Conservation (phyloP, 2,113 vertebrate genomes). For the Myotis brandtii region DNA sequence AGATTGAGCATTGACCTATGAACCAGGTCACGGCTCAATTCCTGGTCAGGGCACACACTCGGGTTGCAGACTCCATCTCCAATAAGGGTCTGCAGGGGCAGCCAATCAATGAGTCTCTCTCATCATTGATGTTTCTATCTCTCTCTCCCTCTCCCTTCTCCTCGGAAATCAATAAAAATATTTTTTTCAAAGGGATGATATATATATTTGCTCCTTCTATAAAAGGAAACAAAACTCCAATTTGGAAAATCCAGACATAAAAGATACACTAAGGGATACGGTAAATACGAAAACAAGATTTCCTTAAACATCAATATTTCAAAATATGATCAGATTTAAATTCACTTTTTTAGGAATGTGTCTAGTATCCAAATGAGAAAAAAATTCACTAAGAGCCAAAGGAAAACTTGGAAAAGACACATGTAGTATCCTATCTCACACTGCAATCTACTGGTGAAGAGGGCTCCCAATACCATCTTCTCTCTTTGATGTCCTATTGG, state of each 20-base stretch:
- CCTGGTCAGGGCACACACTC: too few relatives aligned
- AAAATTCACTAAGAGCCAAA: constrained; percentile 24
- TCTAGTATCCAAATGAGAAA: constrained; percentile 2
- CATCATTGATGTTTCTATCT: too few relatives aligned
- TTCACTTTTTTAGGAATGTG: background rate
- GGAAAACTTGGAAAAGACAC: background rate
- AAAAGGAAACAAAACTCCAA: constrained; percentile 42
- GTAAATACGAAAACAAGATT: constrained; percentile 27
- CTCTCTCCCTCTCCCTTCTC: too few relatives aligned
- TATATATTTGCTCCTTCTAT: background rate
- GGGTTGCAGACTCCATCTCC: too few relatives aligned
- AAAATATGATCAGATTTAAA: constrained; percentile 41
- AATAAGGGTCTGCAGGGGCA: too few relatives aligned
- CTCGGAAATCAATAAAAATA: too few relatives aligned
- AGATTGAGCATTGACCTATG: too few relatives aligned
- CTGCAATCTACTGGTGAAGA: background rate
- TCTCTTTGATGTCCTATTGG: background rate
- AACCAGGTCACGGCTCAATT: too few relatives aligned
- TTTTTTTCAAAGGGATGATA: background rate
- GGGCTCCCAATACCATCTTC: background rate
- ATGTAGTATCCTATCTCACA: background rate
- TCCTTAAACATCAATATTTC: constrained; percentile 30
- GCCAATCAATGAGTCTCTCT: too few relatives aligned
- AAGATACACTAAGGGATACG: constrained; percentile 46
- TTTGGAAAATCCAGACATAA: constrained; percentile 34